A percentile compares a stretch with the other conserved stretches of the same genome.
Conservation (phyloP, 2,797 vertebrate genomes). For the Chrysocyon brachyurus region DNA sequence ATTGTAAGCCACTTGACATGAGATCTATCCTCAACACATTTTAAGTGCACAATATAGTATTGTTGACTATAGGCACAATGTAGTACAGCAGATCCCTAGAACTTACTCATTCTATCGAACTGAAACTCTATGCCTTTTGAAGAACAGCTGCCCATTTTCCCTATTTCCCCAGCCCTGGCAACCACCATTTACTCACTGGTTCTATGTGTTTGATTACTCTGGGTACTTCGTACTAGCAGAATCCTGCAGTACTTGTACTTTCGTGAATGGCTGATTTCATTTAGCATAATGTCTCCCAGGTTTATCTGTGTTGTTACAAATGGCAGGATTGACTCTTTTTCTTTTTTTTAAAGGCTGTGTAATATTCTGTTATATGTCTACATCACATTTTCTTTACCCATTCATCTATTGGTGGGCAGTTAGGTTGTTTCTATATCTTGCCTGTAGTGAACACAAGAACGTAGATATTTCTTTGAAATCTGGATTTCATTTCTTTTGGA, state of each 20-base stretch:
- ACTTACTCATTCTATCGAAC: background rate
- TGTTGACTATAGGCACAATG: background rate
- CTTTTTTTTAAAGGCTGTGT: background rate
- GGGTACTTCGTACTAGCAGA: accelerated
- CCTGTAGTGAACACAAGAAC: background rate
- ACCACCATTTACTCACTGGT: background rate
- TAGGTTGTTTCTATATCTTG: background rate
- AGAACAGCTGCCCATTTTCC: background rate
- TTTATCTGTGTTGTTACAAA: background rate
- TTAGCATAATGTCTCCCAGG: background rate
- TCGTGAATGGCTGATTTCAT: background rate
- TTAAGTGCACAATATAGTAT: background rate
- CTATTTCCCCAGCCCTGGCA: accelerated
- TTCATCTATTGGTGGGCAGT: too few species aligned
- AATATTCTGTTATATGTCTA: accelerated
- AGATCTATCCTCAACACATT: background rate
- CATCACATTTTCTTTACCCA: background rate
- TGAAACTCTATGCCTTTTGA: background rate
- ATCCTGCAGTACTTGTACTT: background rate
- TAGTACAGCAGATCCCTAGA: too few species aligned
- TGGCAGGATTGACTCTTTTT: background rate
- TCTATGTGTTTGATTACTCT: accelerated
- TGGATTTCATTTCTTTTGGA: background rate
- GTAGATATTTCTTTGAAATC: background rate
- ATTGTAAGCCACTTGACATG: background rate